Base-by-base conservation (phyloP, 2,797 vertebrate species). In the Chiropotes sagulatus region DNA sequence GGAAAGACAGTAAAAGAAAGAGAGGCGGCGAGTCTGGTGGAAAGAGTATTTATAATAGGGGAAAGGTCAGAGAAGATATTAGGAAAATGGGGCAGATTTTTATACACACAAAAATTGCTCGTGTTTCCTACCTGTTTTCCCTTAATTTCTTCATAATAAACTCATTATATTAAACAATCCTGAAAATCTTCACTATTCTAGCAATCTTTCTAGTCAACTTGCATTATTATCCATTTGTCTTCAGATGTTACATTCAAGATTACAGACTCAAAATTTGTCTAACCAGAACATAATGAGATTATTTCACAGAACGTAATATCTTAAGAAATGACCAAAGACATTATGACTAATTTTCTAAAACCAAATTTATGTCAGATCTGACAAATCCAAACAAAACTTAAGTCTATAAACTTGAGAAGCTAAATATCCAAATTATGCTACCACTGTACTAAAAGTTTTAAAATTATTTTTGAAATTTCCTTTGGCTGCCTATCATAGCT, bases 311-410 rank as follows among this genome's bases (percentile, higher is more conserved):
- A 82, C 9, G 67, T 91, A 92, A 12, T 36, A 41, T 24, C 80
- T 48, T 88, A 83, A 96, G 28, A 96, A 93, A 90, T 92, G 36
- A 67, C 30, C 87, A 2, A 88, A 67, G 6, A 84, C 22, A 82
- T 57, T 9, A 12, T n/a, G 6, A 73, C 22, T 46, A 30, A 76
- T 70, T 97, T 93, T 52, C 33, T 86, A 72, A 92, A 87, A 80
- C 41, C 15, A 92, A 84, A 93, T 26, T 73, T 30, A 73, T 54
- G 11, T 75, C 39, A 39, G 36, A 94, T 39, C 24, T 93, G 86
- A 92, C 13, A 78, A 33, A 90, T 73, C 24, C 64, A 88, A 96
- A 78, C 4, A 83, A 83, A 93, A 75, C 46, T 61, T 22, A 82
- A 88, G 33, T 72, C 61, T 86, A 9, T 61, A 90, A 81, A 4